Evolutionary conservation across 2,888 invertebrate genomes (phyloP).

Genomic region (Trilocha varians): DNA sequence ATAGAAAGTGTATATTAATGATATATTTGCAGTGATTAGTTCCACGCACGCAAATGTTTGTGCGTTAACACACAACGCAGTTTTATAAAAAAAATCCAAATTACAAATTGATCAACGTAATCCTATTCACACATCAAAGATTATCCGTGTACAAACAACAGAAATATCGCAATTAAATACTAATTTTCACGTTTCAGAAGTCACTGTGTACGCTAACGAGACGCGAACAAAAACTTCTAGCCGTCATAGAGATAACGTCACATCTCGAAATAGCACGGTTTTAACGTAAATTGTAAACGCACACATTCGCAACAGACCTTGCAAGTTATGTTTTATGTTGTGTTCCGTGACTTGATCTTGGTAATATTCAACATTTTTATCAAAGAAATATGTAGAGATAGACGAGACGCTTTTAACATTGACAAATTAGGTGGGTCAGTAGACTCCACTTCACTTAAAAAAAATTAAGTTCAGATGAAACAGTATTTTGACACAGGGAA

Average conservation of each 20-base stretch:
- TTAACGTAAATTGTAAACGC: conserved; percentile 29
- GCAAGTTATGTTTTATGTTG: conserved; percentile 12
- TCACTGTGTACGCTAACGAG: conserved; percentile 13
- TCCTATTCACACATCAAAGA: not conserved
- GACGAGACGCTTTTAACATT: too few species aligned
- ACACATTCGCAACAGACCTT: conserved; percentile 14
- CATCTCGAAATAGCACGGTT: conserved; percentile 33
- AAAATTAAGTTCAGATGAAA: too few species aligned
- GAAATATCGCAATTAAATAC: conserved; percentile 15
- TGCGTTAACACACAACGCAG: too few species aligned
- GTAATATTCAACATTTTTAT: not conserved
- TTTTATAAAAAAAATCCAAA: too few species aligned
- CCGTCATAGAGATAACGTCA: conserved; percentile 33
- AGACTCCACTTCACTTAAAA: too few species aligned
- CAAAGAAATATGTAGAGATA: too few species aligned
- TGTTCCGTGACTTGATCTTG: conserved; percentile 4
- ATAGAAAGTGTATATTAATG: too few species aligned
- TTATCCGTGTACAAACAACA: conserved; percentile 10
- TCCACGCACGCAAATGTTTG: too few species aligned
- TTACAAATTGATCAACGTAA: too few species aligned
- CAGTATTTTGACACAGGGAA: too few species aligned
- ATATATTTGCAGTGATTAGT: too few species aligned
- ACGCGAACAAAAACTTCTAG: conserved; percentile 28
- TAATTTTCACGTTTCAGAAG: conserved; percentile 17
- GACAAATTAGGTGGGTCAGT: too few species aligned